A percentile compares a stretch with the other conserved stretches of the same genome.
Evolutionary conservation across 2,113 vertebrate genomes (phyloP).

Genomic region (Protobothrops flavoviridis): DNA sequence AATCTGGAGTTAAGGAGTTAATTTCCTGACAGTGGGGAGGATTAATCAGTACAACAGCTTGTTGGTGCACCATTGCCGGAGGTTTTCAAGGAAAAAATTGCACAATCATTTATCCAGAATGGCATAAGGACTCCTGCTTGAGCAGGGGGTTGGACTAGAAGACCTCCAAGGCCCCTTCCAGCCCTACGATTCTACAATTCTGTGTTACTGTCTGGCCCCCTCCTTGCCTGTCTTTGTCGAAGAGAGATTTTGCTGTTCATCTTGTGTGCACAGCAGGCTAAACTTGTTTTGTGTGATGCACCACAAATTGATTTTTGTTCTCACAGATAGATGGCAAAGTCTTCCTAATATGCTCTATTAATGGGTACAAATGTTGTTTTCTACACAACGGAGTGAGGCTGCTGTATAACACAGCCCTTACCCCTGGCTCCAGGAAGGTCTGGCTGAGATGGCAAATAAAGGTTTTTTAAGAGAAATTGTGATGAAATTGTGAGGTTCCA

Average conservation of each 20-base stretch:
- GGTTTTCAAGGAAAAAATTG: not conserved
- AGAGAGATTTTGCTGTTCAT: accelerated
- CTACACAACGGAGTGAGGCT: not conserved
- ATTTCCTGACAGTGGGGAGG: not conserved
- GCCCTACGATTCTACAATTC: not conserved
- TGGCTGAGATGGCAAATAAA: not conserved
- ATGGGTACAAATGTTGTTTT: not conserved
- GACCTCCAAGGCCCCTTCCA: not conserved
- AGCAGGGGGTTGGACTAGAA: not conserved
- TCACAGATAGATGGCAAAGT: conserved; percentile 11
- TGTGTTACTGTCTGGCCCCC: not conserved
- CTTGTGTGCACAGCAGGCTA: not conserved
- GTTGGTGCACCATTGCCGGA: too few relatives aligned
- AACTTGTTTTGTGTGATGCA: not conserved
- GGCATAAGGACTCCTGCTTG: not conserved
- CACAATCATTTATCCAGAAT: too few relatives aligned
- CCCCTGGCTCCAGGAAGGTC: not conserved
- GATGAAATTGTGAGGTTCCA: not conserved
- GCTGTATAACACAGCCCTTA: not conserved
- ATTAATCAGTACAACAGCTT: too few relatives aligned
- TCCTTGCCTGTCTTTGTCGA: not conserved
- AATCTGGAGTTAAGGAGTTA: not conserved
- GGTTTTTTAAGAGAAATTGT: not conserved
- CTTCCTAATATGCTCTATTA: not conserved
- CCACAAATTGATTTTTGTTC: not conserved